A percentile compares a stretch with the other conserved stretches of the same genome.
Conservation (phyloP, 2,113 vertebrate species). For the Callipepla squamata region DNA sequence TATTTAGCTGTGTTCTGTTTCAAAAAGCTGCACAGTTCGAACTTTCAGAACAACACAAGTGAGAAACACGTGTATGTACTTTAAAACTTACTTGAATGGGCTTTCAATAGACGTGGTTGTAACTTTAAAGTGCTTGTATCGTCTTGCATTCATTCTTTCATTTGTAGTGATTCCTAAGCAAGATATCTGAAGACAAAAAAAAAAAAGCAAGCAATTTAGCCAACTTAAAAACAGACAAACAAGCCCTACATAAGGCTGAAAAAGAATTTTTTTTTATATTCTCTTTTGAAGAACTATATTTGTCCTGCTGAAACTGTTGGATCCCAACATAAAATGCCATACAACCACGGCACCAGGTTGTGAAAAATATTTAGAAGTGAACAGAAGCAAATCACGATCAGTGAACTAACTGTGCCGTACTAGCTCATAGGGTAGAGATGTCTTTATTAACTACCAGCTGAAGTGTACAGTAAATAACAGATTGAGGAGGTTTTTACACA, state of each 20-base stretch:
- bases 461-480: background rate
- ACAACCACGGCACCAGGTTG: background rate
- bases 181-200: conserved; percentile 84
- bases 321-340: background rate
- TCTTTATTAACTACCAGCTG: background rate
- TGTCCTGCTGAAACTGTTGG: background rate
- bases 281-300: background rate
- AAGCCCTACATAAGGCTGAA: background rate
- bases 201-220: conserved; percentile 16
- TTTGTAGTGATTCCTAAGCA: conserved; percentile 98
- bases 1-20: background rate
- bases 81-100: conserved; percentile 93
- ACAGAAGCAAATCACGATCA: background rate
- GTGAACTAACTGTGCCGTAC: background rate
- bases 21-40: background rate
- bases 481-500: background rate
- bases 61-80: background rate
- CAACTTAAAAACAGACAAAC: background rate
- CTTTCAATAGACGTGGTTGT: conserved; percentile 99
- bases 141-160: conserved; percentile 98
- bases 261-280: background rate
- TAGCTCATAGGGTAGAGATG: background rate
- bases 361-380: background rate
- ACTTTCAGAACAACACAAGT: background rate
- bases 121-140: conserved; percentile 99